Evolutionary conservation across 1,140 invertebrate genomes (phyloP).

Genomic region (Drosophila sechellia): DNA sequence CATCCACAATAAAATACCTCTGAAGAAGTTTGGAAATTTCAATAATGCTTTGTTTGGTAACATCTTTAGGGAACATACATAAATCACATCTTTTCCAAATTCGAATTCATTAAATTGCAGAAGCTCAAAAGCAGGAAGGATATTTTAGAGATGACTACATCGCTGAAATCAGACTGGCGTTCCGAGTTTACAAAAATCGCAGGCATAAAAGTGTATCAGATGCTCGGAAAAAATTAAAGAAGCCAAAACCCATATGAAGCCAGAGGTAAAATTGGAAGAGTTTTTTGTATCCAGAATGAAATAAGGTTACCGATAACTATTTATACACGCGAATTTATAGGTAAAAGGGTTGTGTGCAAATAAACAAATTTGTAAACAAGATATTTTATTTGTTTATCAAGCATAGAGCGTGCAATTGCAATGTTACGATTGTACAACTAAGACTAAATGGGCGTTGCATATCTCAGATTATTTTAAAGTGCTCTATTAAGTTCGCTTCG

Average conservation of each 20-base stretch:
- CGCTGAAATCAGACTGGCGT: conserved; percentile 20
- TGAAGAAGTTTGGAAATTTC: conserved; percentile 28
- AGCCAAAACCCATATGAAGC: conserved; percentile 12
- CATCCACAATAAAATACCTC: conserved; percentile 35
- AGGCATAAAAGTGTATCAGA: conserved; percentile 24
- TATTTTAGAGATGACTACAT: conserved; percentile 34
- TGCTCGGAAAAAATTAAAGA: conserved; percentile 23
- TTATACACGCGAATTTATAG: neutral
- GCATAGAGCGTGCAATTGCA: neutral
- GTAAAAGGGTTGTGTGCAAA: neutral
- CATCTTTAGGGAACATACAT: too few species aligned
- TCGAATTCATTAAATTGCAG: conserved; percentile 6
- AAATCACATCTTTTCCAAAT: neutral
- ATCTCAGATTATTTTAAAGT: neutral
- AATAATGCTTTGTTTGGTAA: conserved; percentile 36
- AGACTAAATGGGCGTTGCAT: neutral
- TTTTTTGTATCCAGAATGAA: conserved; percentile 11
- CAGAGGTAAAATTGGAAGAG: conserved; percentile 27
- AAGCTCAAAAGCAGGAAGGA: conserved; percentile 1
- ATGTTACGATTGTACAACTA: neutral
- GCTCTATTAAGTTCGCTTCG: neutral
- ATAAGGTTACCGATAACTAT: neutral
- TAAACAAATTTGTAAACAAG: neutral
- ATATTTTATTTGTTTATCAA: too few species aligned
- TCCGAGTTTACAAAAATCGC: conserved; percentile 35